Conservation (phyloP, 2,797 vertebrate genomes). For the Melanogrammus aeglefinus region DNA sequence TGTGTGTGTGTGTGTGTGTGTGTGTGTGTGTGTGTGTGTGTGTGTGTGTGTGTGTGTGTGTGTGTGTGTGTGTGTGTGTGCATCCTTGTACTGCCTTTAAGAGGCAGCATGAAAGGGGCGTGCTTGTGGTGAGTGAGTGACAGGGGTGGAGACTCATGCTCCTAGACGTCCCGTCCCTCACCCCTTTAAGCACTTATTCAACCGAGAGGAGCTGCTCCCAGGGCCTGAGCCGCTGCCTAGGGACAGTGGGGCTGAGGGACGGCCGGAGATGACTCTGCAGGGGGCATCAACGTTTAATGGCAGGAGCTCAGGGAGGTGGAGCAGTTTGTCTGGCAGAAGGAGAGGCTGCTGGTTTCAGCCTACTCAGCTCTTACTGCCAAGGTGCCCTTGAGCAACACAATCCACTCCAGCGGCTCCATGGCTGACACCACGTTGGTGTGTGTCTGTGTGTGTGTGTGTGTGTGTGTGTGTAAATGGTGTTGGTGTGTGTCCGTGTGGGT, state of each 20-base stretch:
- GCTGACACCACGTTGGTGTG: neutral
- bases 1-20: conserved; percentile 43
- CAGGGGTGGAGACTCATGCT: conserved; percentile 27
- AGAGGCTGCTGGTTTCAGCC: neutral
- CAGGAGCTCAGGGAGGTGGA: neutral
- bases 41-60: conserved; percentile 49
- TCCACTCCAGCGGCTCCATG: neutral
- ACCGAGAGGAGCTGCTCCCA: neutral
- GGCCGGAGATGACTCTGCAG: neutral
- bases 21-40: conserved; percentile 49
- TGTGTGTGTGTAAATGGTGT: neutral
- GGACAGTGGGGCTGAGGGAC: neutral
- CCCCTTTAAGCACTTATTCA: neutral
- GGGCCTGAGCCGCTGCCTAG: too few relatives aligned
- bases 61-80: conserved; percentile 31
- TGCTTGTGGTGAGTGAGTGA: conserved; percentile 15
- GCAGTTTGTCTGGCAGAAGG: neutral
- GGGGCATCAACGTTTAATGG: neutral
- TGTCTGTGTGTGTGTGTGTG: conserved; percentile 2
- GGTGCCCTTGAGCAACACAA: neutral
- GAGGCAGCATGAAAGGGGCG: conserved; percentile 23
- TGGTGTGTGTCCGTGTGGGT: conserved; percentile 6
- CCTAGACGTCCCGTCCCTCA: conserved; percentile 28
- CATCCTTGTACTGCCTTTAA: conserved; percentile 2
- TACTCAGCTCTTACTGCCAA: neutral